Evolutionary conservation across 1,140 invertebrate genomes (phyloP).

Genomic region (Bombus soroeensis): DNA sequence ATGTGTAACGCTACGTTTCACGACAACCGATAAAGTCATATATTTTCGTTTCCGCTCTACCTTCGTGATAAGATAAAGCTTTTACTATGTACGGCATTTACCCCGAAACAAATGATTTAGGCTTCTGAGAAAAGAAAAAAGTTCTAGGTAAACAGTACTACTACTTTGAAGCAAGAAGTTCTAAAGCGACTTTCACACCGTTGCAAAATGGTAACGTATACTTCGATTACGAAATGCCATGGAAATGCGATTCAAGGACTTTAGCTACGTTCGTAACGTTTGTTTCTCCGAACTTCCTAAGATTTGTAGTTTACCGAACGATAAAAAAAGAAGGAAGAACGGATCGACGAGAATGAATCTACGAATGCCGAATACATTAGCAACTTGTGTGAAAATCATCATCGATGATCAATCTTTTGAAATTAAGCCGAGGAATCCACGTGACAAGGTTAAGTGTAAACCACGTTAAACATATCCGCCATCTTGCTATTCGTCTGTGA

Average conservation of each 20-base stretch:
- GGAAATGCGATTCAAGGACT: slow-evolving; percentile 40
- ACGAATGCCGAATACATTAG: not conserved
- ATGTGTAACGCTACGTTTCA: not conserved
- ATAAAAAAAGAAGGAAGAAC: too few relatives aligned
- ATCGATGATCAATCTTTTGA: not conserved
- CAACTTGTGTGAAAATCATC: not conserved
- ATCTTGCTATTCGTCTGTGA: slow-evolving; percentile 36
- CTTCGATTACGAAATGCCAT: slow-evolving; percentile 29
- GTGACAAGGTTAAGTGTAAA: slow-evolving; percentile 40
- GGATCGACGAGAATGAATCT: not conserved
- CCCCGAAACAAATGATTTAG: not conserved
- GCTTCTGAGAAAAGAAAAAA: not conserved
- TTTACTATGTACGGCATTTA: not conserved
- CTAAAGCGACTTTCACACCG: slow-evolving; percentile 29
- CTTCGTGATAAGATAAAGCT: slow-evolving; percentile 1
- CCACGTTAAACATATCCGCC: slow-evolving; percentile 42
- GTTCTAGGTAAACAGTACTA: not conserved
- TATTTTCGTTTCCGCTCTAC: not conserved
- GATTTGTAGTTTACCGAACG: fast-evolving
- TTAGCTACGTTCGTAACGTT: not conserved
- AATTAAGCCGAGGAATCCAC: slow-evolving; percentile 5
- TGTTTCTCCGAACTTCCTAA: not conserved
- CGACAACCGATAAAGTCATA: not conserved
- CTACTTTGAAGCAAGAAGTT: not conserved
- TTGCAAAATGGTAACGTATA: slow-evolving; percentile 42